A percentile compares a stretch with the other conserved stretches of the same genome.
Evolutionary conservation across 2,113 vertebrate species (phyloP).

Genomic region (Podarcis raffonei): DNA sequence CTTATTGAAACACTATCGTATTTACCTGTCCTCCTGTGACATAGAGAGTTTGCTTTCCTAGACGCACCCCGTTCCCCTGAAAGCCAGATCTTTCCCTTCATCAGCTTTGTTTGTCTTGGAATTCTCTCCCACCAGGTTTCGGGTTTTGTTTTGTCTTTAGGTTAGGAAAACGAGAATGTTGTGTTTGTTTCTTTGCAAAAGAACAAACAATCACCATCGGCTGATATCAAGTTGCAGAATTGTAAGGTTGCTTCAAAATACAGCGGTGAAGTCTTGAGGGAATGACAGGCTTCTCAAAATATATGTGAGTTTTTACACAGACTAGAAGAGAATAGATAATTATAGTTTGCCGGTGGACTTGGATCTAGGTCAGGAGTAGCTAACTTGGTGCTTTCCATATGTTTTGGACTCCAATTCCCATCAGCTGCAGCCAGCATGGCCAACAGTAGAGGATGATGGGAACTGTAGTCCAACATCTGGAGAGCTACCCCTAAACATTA

Average conservation of each 20-base stretch:
- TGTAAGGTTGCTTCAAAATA: slow-evolving; percentile 58
- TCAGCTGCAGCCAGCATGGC: too few species aligned
- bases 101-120: slow-evolving; percentile 70
- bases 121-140: slow-evolving; percentile 54
- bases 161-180: slow-evolving; percentile 57
- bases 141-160: slow-evolving; percentile 21
- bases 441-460: too few species aligned
- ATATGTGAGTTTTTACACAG: slow-evolving; percentile 10
- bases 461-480: too few species aligned
- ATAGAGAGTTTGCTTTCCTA: slow-evolving; percentile 69
- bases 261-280: slow-evolving; percentile 3
- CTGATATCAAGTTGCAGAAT: slow-evolving; percentile 57
- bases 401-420: too few species aligned
- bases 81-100: slow-evolving; percentile 70
- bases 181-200: slow-evolving; percentile 46
- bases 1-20: slow-evolving; percentile 78
- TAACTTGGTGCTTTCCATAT: too few species aligned
- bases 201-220: slow-evolving; percentile 50
- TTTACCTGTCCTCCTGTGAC: slow-evolving; percentile 72
- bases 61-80: slow-evolving; percentile 19
- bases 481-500: too few species aligned
- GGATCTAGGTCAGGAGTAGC: not conserved
- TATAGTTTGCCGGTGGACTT: slow-evolving; percentile 9
- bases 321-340: fast-evolving
- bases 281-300: slow-evolving; percentile 43